phyloP scores from a whole-genome alignment of 1,140 invertebrate species.

The Cydia amplana region DNA sequence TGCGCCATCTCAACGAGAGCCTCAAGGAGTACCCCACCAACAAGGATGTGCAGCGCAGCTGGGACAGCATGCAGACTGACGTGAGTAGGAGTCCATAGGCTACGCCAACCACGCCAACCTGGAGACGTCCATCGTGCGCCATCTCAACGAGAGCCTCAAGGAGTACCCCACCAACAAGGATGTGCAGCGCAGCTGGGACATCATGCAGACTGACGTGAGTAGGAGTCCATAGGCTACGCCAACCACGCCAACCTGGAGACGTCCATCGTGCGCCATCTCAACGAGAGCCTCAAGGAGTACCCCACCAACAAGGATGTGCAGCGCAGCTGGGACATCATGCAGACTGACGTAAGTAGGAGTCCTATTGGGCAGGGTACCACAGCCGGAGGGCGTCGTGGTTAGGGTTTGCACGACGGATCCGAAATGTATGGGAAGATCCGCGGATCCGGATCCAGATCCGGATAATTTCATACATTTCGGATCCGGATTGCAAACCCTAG shows the following conservation, averaged over 20 bases:
- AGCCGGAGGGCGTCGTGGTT: no score
- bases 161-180: constrained; percentile 83
- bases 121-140: constrained; percentile 82
- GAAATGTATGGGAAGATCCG: no score
- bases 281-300: constrained; percentile 86
- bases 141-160: constrained; percentile 85
- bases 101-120: constrained; percentile 89
- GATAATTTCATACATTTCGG: no score
- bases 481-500: no score
- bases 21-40: constrained; percentile 85
- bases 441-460: no score
- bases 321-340: constrained; percentile 88
- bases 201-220: constrained; percentile 89
- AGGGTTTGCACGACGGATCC: no score
- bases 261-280: constrained; percentile 84
- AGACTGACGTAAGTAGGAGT: constrained; percentile 51
- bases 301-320: constrained; percentile 80
- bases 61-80: constrained; percentile 89
- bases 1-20: constrained; percentile 84
- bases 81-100: no score
- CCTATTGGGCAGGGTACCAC: no score
- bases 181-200: constrained; percentile 85
- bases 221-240: constrained; percentile 56
- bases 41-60: constrained; percentile 82
- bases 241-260: constrained; percentile 85